Evolutionary conservation across 23 tunicate genomes (phyloP), one percentile per base, ranked within the genome.

Genomic region (Ascidia mentula): DNA sequence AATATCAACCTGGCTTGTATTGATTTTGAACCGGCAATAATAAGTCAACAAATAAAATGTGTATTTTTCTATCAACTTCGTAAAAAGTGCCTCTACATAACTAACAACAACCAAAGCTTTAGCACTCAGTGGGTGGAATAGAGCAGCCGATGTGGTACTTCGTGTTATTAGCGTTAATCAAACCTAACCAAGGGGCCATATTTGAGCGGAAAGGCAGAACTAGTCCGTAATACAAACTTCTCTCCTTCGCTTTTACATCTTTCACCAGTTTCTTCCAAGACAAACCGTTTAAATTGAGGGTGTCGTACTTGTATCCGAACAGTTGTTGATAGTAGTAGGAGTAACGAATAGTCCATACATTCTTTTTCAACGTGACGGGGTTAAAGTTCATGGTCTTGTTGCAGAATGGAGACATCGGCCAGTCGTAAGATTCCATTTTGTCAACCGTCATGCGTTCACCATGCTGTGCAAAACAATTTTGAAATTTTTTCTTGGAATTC

Each of bases 351-450:
- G 85, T 87, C 85, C 85, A 80, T 7, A 80, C 79, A n/a, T 60
- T 35, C 0, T 34, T 13, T 4, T 80, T 80, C 37, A 69, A 38
- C 0, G 90, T 87, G 22, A 73, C 75, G 0, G 69, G 13, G 60
- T 80, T 77, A 15, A 76, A 69, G 45, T 87, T 87, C 90, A 87
- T 80, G n/a, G 80, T 59, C 13, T 20, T 33, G 69, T 87, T 87
- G 69, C 81, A 80, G 69, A 87, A 87, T 20, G 90, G 90, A 17
- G 90, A 73, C 76, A 87, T 26, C 31, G 90, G 90, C 81, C 85
- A 87, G 18, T 87, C 76, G 38, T 80, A 87, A 7, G 90, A 42
- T 18, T 45, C 72, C 2, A 46, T 32, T 8, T 32, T 74, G 24
- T 74, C 78, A 3, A 30, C 31, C 2, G 34, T 18, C 74, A 70